Conservation (phyloP, 1,140 invertebrate species). For the Stenopsyche tienmushanensis region DNA sequence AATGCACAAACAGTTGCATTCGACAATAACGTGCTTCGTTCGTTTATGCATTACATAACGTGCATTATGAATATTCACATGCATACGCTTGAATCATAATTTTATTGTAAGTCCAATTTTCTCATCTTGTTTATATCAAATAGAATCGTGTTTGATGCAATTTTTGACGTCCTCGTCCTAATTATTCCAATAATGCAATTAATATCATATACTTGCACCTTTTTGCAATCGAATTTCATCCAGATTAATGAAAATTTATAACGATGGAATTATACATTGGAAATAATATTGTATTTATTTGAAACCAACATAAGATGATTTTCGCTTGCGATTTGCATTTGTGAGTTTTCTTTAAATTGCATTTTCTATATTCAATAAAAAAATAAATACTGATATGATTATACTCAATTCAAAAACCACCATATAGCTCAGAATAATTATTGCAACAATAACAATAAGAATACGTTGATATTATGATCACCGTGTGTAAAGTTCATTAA, state of each 20-base stretch:
- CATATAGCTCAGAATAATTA: too few relatives aligned
- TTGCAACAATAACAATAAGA: too few relatives aligned
- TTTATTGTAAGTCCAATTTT: not conserved
- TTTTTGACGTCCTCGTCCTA: not conserved
- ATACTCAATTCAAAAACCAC: too few relatives aligned
- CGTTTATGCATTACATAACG: not conserved
- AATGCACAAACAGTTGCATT: not conserved
- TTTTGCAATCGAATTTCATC: too few relatives aligned
- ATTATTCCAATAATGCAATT: not conserved
- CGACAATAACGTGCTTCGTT: too few relatives aligned
- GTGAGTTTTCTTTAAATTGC: too few relatives aligned
- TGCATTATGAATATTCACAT: not conserved
- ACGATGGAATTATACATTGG: not conserved
- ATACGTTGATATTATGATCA: too few relatives aligned
- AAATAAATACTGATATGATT: too few relatives aligned
- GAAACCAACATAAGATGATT: not conserved
- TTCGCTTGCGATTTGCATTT: too few relatives aligned
- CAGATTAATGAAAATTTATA: not conserved
- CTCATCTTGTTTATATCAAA: not conserved
- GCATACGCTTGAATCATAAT: not conserved
- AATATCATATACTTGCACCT: not conserved
- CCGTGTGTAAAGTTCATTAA: not conserved
- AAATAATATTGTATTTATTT: not conserved
- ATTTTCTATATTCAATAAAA: too few relatives aligned
- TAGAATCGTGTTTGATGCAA: not conserved